Conservation (phyloP, 2,113 vertebrate genomes). For the human (Homo sapiens) region DNA sequence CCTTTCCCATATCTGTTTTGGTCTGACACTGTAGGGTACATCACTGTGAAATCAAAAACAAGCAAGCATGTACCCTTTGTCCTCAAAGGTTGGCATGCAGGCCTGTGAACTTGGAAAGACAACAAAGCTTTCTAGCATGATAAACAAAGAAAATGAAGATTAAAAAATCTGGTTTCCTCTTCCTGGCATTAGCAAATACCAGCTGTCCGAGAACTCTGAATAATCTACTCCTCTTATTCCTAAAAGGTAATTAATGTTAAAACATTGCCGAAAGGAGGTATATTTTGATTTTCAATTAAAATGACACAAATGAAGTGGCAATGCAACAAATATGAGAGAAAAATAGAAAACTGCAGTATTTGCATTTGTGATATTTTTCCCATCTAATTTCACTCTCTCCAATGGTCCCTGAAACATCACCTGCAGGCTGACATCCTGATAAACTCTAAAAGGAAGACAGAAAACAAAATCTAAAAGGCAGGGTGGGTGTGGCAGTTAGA, state of each 20-base stretch:
- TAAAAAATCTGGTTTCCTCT: slow-evolving; percentile 56
- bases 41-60: slow-evolving; percentile 30
- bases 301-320: not conserved
- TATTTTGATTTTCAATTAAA: slow-evolving; percentile 2
- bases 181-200: slow-evolving; percentile 41
- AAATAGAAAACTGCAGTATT: not conserved
- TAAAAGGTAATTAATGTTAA: not conserved
- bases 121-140: slow-evolving; percentile 59
- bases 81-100: slow-evolving; percentile 47
- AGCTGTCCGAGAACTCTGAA: slow-evolving; percentile 34
- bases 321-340: not conserved
- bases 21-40: not conserved
- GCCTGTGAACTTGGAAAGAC: slow-evolving; percentile 49
- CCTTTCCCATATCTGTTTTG: not conserved
- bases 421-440: slow-evolving; percentile 12
- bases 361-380: not conserved
- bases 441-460: slow-evolving; percentile 7
- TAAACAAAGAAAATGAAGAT: slow-evolving; percentile 56
- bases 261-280: slow-evolving; percentile 1
- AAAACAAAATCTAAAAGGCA: not conserved
- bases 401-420: not conserved
- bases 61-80: not conserved
- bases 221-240: not conserved
- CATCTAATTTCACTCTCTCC: not conserved
- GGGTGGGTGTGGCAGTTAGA: not conserved